Percentiles rank a stretch among this genome's conserved stretches.
phyloP scores from a whole-genome alignment of 2,113 vertebrate species.

The Myotis davidii region DNA sequence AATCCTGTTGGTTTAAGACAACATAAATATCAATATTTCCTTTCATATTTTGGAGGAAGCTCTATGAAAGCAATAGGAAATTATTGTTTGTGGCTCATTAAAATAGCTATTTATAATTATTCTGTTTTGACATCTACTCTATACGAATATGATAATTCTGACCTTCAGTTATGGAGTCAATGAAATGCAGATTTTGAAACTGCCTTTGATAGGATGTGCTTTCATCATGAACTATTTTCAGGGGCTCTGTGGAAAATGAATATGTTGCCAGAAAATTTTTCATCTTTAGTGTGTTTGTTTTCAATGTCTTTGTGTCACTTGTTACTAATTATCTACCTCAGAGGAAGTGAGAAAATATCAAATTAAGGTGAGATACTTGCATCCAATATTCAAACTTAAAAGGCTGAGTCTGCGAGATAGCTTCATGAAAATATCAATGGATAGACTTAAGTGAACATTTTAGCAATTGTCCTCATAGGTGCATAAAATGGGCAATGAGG shows the following conservation, averaged over 20 bases:
- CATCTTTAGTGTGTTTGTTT: conserved; percentile 45
- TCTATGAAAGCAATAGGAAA: conserved; percentile 64
- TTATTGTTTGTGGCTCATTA: conserved; percentile 82
- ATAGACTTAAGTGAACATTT: conserved; percentile 69
- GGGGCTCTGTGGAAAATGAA: conserved; percentile 28
- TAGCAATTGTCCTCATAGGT: conserved; percentile 69
- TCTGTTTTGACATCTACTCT: conserved; percentile 75
- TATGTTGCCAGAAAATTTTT: conserved; percentile 71
- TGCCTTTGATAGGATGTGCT: conserved; percentile 72
- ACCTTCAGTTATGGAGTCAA: conserved; percentile 79
- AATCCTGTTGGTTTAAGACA: conserved; percentile 67
- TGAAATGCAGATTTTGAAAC: conserved; percentile 78
- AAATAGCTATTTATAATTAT: conserved; percentile 72
- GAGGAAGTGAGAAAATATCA: conserved; percentile 72
- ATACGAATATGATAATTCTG: conserved; percentile 80
- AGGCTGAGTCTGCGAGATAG: conserved; percentile 58
- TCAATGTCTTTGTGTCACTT: conserved; percentile 46
- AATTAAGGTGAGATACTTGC: conserved; percentile 70
- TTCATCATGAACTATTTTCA: conserved; percentile 74
- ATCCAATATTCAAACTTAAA: conserved; percentile 58
- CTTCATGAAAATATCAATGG: conserved; percentile 75
- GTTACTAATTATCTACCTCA: conserved; percentile 71
- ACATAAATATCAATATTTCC: conserved; percentile 79
- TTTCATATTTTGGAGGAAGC: conserved; percentile 63
- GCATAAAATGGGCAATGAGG: conserved; percentile 68